These are phyloP conservation scores for Linnaemya tessellans DNA, from an alignment of 2,888 invertebrate species.

Conservation along the genomic window DNA sequence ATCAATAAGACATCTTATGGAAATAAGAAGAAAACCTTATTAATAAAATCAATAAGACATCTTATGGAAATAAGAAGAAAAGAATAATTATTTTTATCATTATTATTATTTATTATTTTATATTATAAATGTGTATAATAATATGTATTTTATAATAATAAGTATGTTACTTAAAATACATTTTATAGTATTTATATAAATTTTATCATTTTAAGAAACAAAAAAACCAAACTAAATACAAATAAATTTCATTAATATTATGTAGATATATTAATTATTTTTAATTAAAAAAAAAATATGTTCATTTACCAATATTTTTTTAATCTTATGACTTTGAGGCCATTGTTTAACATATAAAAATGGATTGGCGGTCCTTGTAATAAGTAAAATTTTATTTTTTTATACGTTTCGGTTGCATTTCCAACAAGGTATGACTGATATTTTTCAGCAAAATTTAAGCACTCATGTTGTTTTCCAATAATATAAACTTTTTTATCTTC, in stretches of 20 bases:
- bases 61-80: conserved; percentile 1
- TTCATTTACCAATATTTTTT: conserved; percentile 51
- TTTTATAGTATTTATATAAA: too few relatives aligned
- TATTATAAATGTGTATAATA: conserved; percentile 26
- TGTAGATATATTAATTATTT: conserved; percentile 19
- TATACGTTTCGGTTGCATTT: conserved; percentile 28
- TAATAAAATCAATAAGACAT: conserved; percentile 22
- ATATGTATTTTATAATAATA: too few relatives aligned
- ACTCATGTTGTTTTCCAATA: conserved; percentile 30
- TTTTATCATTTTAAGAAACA: too few relatives aligned
- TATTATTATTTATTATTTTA: conserved; percentile 39
- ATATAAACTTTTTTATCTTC: conserved; percentile 25
- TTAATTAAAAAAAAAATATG: background rate
- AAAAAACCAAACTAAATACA: background rate
- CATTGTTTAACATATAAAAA: conserved; percentile 59
- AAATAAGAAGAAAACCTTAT: conserved; percentile 27
- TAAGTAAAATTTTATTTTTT: conserved; percentile 46
- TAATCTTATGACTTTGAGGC: conserved; percentile 56
- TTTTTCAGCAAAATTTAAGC: conserved; percentile 29
- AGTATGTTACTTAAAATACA: too few relatives aligned
- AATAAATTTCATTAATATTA: conserved; percentile 20
- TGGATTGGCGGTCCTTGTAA: conserved; percentile 51
- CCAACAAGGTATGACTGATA: conserved; percentile 46
- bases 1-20: background rate
- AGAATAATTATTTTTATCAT: conserved; percentile 32